A percentile compares a stretch with the other conserved stretches of the same genome.
Evolutionary conservation across 2,888 invertebrate species (phyloP).

Genomic region (Atethmia centrago): DNA sequence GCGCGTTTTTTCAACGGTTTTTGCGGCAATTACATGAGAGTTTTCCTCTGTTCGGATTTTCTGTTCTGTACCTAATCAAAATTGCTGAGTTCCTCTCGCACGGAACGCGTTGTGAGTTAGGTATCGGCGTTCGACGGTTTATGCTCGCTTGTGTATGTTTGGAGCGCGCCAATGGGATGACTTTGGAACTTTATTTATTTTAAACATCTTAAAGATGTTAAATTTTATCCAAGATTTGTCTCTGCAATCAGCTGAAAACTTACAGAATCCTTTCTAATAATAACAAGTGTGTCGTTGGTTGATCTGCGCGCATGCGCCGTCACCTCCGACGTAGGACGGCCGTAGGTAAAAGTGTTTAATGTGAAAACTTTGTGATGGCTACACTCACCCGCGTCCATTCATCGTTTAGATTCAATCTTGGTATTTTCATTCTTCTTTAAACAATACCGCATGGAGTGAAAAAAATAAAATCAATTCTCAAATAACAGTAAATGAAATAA

Average conservation of each 20-base stretch:
- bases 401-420: slow-evolving; percentile 72
- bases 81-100: slow-evolving; percentile 80
- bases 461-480: slow-evolving; percentile 14
- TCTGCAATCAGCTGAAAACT: slow-evolving; percentile 44
- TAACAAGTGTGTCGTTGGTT: slow-evolving; percentile 71
- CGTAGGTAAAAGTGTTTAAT: slow-evolving; percentile 79
- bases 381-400: slow-evolving; percentile 74
- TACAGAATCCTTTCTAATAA: slow-evolving; percentile 57
- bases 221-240: slow-evolving; percentile 47
- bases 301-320: slow-evolving; percentile 73
- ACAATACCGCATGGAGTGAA: slow-evolving; percentile 19
- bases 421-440: slow-evolving; percentile 59
- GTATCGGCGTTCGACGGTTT: slow-evolving; percentile 65
- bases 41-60: slow-evolving; percentile 83
- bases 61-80: slow-evolving; percentile 81
- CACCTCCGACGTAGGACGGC: slow-evolving; percentile 65
- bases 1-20: slow-evolving; percentile 79
- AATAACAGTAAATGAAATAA: not conserved
- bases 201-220: slow-evolving; percentile 54
- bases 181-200: slow-evolving; percentile 63
- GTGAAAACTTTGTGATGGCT: slow-evolving; percentile 80
- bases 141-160: slow-evolving; percentile 66
- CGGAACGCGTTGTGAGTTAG: slow-evolving; percentile 75
- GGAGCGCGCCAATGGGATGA: slow-evolving; percentile 68
- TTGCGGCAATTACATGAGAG: slow-evolving; percentile 82